A percentile compares a stretch with the other conserved stretches of the same genome.
phyloP scores from a whole-genome alignment of 1,140 invertebrate genomes.

The Sinella curviseta region DNA sequence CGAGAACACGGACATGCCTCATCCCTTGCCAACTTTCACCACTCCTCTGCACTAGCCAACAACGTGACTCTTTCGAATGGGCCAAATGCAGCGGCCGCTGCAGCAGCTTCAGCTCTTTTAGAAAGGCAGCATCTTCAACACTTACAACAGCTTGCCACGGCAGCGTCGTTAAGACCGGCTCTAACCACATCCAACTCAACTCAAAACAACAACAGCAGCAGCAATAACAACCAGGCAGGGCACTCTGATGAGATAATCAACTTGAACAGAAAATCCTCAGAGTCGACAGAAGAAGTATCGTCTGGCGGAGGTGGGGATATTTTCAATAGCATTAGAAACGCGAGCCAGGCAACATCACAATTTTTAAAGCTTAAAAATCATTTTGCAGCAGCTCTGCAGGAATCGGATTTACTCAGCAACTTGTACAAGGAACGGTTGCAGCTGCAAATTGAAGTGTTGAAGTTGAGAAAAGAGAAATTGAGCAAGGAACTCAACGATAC shows the following conservation, averaged over 20 bases:
- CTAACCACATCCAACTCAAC: neutral
- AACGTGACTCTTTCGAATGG: neutral
- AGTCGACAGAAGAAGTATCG: conserved; percentile 11
- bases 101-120: neutral
- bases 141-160: conserved; percentile 8
- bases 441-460: conserved; percentile 47
- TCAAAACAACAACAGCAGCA: conserved; percentile 6
- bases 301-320: neutral
- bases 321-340: neutral
- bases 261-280: conserved; percentile 21
- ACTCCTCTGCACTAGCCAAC: neutral
- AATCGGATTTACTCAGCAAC: conserved; percentile 22
- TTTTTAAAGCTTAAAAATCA: conserved; percentile 29
- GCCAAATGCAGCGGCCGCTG: neutral
- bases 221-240: neutral
- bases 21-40: conserved; percentile 21
- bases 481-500: conserved; percentile 34
- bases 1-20: neutral
- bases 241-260: neutral
- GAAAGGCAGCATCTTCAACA: conserved; percentile 17
- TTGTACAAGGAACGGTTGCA: conserved; percentile 40
- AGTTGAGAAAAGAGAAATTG: conserved; percentile 45
- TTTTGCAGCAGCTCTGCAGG: neutral
- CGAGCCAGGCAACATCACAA: neutral
- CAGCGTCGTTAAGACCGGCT: conserved; percentile 13